Evolutionary conservation across 2,797 vertebrate genomes (phyloP).

Genomic region (Muraenolepis orangiensis): DNA sequence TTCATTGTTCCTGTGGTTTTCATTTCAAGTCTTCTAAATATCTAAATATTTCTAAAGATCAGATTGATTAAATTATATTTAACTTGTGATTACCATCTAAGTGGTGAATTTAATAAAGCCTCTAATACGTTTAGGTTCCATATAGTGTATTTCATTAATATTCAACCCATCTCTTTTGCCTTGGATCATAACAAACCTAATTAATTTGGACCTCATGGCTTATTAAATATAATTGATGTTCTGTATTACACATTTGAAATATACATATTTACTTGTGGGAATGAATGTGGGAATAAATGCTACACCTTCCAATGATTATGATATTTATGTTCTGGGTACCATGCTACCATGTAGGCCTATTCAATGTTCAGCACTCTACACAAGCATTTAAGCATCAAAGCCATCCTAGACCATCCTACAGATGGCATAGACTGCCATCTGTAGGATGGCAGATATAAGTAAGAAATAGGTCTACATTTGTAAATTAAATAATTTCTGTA

Average conservation of each 20-base stretch:
- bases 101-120: neutral
- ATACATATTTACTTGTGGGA: neutral
- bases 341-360: neutral
- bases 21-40: neutral
- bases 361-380: too few relatives aligned
- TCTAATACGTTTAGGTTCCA: neutral
- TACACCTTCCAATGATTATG: conserved; percentile 11
- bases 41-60: neutral
- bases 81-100: neutral
- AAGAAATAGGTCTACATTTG: conserved; percentile 30
- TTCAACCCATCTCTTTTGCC: neutral
- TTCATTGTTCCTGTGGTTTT: neutral
- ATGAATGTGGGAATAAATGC: conserved; percentile 10
- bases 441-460: conserved; percentile 64
- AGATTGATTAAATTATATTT: neutral
- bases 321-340: neutral
- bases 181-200: neutral
- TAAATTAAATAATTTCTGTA: neutral
- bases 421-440: conserved; percentile 72
- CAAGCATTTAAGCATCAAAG: conserved; percentile 26
- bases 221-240: neutral
- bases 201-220: neutral
- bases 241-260: neutral
- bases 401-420: conserved; percentile 41
- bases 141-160: neutral